These are phyloP conservation scores for Parnassius glacialis DNA, from an alignment of 2,888 invertebrate genomes.

Conservation along the genomic window DNA sequence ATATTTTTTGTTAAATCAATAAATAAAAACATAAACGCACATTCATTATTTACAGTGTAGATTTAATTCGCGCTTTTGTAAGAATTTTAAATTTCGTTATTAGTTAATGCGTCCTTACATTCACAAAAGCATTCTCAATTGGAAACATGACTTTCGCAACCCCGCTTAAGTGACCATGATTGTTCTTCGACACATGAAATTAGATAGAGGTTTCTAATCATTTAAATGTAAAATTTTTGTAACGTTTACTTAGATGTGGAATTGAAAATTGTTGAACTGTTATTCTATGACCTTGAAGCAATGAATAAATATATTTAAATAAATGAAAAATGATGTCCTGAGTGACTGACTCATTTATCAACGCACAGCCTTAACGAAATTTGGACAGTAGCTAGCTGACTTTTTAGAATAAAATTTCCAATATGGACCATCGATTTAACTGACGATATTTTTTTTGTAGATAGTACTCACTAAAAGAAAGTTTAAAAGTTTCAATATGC, in stretches of 20 bases:
- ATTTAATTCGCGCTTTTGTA: no score
- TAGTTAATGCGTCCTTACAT: constrained; percentile 13
- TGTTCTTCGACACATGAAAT: constrained; percentile 8
- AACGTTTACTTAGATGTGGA: constrained; percentile 3
- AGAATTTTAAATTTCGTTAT: not conserved
- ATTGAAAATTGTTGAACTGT: not conserved
- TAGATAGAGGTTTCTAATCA: constrained; percentile 7
- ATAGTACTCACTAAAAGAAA: no score
- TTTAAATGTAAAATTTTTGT: constrained; percentile 1
- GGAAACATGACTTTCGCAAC: constrained; percentile 10
- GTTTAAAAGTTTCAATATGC: no score
- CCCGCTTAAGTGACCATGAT: constrained; percentile 1
- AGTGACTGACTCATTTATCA: no score
- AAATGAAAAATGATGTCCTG: not conserved
- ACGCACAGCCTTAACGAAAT: no score
- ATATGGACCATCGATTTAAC: no score
- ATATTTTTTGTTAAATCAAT: no score
- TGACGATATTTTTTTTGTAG: no score
- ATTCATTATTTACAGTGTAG: no score
- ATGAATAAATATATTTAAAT: not conserved
- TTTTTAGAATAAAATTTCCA: no score
- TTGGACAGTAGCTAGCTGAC: no score
- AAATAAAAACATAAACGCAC: no score
- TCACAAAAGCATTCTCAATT: constrained; percentile 1
- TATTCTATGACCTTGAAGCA: not conserved